Conservation (phyloP, 2,797 vertebrate species). For the Lacerta bilineata region DNA sequence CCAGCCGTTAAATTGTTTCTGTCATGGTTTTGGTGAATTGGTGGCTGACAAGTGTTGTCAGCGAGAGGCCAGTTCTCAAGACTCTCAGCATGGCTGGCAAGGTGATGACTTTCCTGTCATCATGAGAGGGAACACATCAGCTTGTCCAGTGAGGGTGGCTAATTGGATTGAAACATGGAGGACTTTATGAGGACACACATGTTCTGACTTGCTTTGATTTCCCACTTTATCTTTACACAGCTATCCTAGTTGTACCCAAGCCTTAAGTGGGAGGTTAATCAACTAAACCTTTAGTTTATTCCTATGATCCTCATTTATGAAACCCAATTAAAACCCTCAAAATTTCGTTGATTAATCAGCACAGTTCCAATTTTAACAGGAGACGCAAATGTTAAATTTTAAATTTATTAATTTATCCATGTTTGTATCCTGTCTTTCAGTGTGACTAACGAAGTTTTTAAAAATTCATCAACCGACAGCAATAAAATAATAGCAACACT, state of each 20-base stretch:
- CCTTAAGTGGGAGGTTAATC: not conserved
- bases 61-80: rapidly evolving
- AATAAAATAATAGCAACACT: not conserved
- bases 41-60: constrained; percentile 24
- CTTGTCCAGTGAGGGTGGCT: not conserved
- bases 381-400: not conserved
- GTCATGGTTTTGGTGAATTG: not conserved
- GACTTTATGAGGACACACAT: not conserved
- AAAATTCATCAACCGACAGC: not conserved
- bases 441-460: not conserved
- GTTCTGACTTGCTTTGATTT: not conserved
- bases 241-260: not conserved
- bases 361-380: not conserved
- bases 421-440: not conserved
- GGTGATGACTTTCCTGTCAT: constrained; percentile 6
- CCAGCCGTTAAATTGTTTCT: not conserved
- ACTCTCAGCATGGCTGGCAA: constrained; percentile 8
- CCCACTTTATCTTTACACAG: not conserved
- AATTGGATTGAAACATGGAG: not conserved
- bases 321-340: too few relatives aligned
- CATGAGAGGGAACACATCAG: not conserved
- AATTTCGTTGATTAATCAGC: not conserved
- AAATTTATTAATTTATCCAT: not conserved
- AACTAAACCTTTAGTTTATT: not conserved
- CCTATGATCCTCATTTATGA: too few relatives aligned